phyloP scores from a whole-genome alignment of 2,888 invertebrate genomes.

The Allophyes oxyacanthae region DNA sequence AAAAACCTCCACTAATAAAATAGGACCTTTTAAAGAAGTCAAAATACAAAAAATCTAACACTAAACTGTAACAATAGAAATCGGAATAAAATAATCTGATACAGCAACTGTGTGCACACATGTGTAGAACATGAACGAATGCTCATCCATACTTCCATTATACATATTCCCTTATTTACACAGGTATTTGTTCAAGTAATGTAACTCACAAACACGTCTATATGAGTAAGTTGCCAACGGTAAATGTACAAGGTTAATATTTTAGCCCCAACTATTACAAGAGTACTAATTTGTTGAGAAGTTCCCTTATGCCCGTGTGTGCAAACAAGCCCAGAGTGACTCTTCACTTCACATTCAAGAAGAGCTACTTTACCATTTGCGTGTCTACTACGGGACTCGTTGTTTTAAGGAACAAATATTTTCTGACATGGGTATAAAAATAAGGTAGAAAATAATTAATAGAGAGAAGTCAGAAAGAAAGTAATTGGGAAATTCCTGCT shows the following conservation, averaged over 20 bases:
- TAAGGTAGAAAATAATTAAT: too few relatives aligned
- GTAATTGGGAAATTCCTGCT: too few relatives aligned
- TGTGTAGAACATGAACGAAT: constrained; percentile 29
- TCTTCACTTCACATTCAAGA: constrained; percentile 66
- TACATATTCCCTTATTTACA: constrained; percentile 14
- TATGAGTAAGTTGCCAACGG: constrained; percentile 20
- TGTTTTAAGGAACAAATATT: constrained; percentile 1
- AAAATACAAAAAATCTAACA: too few relatives aligned
- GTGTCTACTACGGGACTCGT: constrained; percentile 16
- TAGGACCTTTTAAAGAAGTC: too few relatives aligned
- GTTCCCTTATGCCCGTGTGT: constrained; percentile 59
- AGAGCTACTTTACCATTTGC: constrained; percentile 53
- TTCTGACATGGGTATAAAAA: neutral
- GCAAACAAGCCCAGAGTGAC: constrained; percentile 72
- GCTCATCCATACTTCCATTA: constrained; percentile 17
- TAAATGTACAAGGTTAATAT: constrained; percentile 51
- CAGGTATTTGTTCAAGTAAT: constrained; percentile 38
- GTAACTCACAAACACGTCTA: constrained; percentile 19
- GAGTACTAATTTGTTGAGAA: constrained; percentile 62
- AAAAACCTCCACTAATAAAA: too few relatives aligned
- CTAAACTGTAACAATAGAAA: neutral
- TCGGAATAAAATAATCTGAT: constrained; percentile 3
- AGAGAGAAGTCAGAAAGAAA: too few relatives aligned
- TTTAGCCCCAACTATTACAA: constrained; percentile 51
- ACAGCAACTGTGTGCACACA: constrained; percentile 14